Evolutionary conservation across 1,140 invertebrate species (phyloP).

Genomic region (Mya arenaria): DNA sequence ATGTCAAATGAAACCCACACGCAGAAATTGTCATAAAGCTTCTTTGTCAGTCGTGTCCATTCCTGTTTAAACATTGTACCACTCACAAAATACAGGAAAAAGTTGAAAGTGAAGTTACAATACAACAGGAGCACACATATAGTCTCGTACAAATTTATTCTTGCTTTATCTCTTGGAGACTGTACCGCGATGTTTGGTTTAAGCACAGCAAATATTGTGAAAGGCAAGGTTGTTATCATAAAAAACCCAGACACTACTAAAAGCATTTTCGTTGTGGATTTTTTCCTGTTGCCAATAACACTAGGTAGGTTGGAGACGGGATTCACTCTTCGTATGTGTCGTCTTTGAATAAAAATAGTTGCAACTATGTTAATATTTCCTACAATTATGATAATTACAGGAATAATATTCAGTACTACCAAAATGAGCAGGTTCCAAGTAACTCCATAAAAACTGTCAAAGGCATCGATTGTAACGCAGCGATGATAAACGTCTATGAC

Average conservation of each 20-base stretch:
- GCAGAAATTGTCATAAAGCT: too few species aligned
- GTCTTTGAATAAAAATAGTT: neutral
- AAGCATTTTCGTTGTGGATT: neutral
- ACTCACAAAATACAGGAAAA: constrained; percentile 14
- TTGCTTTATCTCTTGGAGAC: neutral
- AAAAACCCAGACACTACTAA: neutral
- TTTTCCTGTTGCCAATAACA: neutral
- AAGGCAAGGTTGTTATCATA: neutral
- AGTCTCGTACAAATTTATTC: neutral
- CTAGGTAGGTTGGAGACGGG: neutral
- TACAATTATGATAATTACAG: neutral
- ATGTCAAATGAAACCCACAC: too few species aligned
- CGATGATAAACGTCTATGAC: neutral
- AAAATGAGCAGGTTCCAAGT: neutral
- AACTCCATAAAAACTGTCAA: neutral
- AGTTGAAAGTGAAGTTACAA: neutral
- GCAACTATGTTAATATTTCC: neutral
- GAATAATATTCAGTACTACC: neutral
- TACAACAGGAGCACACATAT: neutral
- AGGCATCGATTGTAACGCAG: neutral
- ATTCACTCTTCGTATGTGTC: neutral
- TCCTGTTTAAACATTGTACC: neutral
- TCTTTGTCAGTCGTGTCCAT: neutral
- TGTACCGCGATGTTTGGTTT: too few species aligned
- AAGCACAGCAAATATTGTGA: neutral